phyloP scores from a whole-genome alignment of 1,140 invertebrate species.

The Euura lappo region DNA sequence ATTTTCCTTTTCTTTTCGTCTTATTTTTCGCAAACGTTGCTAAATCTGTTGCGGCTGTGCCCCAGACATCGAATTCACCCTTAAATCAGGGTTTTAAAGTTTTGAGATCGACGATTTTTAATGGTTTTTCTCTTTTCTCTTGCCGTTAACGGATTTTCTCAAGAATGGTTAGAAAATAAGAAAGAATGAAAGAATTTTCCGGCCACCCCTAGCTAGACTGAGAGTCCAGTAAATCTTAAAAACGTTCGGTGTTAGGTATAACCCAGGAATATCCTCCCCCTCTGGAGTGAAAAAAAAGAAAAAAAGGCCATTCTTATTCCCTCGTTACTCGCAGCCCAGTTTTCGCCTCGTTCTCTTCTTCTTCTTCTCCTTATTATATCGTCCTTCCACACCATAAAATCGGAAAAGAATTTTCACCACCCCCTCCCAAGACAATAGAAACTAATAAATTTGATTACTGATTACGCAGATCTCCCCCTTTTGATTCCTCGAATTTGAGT shows the following conservation, averaged over 20 bases:
- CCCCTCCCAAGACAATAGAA: conserved; percentile 58
- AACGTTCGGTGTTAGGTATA: background rate
- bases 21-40: conserved; percentile 26
- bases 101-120: too few relatives aligned
- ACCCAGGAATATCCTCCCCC: background rate
- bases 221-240: conserved; percentile 58
- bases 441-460: conserved; percentile 64
- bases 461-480: conserved; percentile 43
- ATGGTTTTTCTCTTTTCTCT: too few relatives aligned
- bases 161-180: too few relatives aligned
- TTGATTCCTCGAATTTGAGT: conserved; percentile 2
- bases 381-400: conserved; percentile 63
- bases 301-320: conserved; percentile 57
- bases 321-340: conserved; percentile 59
- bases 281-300: too few relatives aligned
- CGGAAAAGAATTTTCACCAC: conserved; percentile 56
- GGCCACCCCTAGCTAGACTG: background rate
- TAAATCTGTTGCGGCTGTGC: background rate
- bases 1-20: background rate
- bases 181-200: too few relatives aligned
- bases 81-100: too few relatives aligned
- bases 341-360: conserved; percentile 27
- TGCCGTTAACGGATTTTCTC: too few relatives aligned
- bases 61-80: too few relatives aligned
- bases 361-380: conserved; percentile 59